A percentile compares a stretch with the other conserved stretches of the same genome.
phyloP scores from a whole-genome alignment of 23 tunicate species.

The Diplosoma virens region DNA sequence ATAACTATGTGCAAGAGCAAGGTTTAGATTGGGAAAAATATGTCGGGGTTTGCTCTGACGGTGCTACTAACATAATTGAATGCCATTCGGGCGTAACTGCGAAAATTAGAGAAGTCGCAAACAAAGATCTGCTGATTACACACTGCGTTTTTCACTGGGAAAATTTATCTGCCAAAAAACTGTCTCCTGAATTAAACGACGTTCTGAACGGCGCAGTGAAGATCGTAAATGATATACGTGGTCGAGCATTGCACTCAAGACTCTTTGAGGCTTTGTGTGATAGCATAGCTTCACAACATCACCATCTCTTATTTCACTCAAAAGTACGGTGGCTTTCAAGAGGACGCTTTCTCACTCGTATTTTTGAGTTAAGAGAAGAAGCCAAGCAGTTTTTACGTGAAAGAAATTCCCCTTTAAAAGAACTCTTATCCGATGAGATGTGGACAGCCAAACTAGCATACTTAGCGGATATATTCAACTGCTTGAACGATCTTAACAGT shows the following conservation, averaged over 20 bases:
- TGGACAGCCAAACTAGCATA: too few species aligned
- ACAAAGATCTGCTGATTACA: slow-evolving; percentile 38
- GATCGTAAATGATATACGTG: slow-evolving; percentile 41
- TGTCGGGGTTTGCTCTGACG: slow-evolving; percentile 38
- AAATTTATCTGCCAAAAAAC: slow-evolving; percentile 53
- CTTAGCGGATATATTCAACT: too few species aligned
- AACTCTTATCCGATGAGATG: too few species aligned
- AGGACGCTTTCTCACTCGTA: slow-evolving; percentile 40
- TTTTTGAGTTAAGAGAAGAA: slow-evolving; percentile 37
- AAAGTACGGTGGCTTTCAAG: slow-evolving; percentile 52
- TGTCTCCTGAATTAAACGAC: slow-evolving; percentile 48
- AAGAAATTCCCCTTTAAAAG: too few species aligned
- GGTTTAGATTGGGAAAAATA: slow-evolving; percentile 54
- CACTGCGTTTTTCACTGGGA: slow-evolving; percentile 55
- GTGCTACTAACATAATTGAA: slow-evolving; percentile 29
- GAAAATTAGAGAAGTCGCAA: slow-evolving; percentile 40
- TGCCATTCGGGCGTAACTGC: slow-evolving; percentile 42
- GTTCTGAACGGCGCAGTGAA: slow-evolving; percentile 36
- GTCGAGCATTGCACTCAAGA: slow-evolving; percentile 53
- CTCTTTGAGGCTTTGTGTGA: slow-evolving; percentile 56
- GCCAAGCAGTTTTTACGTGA: background rate
- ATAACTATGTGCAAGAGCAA: slow-evolving; percentile 45
- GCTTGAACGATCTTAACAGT: too few species aligned
- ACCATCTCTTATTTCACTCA: slow-evolving; percentile 46
- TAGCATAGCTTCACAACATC: slow-evolving; percentile 49